Evolutionary conservation across 64 coral and sea anemone species (phyloP), one percentile per base, ranked within the genome.

Genomic region (Montipora cactus): DNA sequence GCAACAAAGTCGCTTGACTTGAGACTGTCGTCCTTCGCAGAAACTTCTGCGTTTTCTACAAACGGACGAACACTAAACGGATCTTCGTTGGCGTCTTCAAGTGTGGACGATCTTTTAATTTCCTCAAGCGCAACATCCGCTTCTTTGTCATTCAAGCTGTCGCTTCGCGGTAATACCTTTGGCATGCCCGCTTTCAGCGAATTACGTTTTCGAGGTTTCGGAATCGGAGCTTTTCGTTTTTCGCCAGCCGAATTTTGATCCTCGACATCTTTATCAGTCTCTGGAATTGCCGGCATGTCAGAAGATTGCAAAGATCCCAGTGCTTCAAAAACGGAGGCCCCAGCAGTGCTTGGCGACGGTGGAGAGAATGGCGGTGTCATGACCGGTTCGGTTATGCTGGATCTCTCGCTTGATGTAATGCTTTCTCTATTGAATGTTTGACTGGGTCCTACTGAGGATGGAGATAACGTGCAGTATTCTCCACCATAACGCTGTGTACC

Each of bases 71-170:
- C 76, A 50, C 89, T 95, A 73, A 97, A 97, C 12, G 93, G 93
- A 50, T 97, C 93, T 74, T 97, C 93, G 12, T 69, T 86, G 22
- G 15, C 16, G 12, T 49, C 44, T 71, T 49, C 15, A 50, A 70
- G 44, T 1, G 8, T 21, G 2, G 6, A 0, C 1, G 18, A 8
- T 67, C 45, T 19, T 69, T 22, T 48, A 16, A 44, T 51, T 67
- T 61, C 77, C 84, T 45, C 84, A n/a, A 44, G 15, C 13, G 55
- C 15, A 23, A 71, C 18, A 23, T 85, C 83, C 19, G 87, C 85
- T n/a, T 95, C 88, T 71, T 90, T 79, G 49, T 95, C 95, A 44
- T 89, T 67, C 28, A 97, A 95, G 61, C 95, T 97, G 9, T 97
- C 95, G n/a, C 9, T 49, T 8, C 82, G 82, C 1, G 82, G 82